Evolutionary conservation across 2,797 vertebrate genomes (phyloP).

Genomic region (Rhinella marina): DNA sequence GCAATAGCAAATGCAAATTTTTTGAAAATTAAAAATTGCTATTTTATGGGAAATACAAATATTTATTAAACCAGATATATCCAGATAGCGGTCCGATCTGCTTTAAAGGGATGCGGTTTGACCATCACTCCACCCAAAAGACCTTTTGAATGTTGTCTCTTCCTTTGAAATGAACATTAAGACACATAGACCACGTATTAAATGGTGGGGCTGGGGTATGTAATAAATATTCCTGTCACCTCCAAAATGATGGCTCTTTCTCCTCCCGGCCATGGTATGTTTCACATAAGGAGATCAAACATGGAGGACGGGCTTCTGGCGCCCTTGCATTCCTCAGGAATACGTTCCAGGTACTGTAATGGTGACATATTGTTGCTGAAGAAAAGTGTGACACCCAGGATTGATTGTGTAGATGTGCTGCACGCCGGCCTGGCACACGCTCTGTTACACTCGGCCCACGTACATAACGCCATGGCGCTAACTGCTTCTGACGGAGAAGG

Average conservation of each 20-base stretch:
- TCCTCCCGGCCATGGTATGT: constrained; percentile 40
- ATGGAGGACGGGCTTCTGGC: neutral
- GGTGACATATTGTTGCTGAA: constrained; percentile 38
- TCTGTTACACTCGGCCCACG: neutral
- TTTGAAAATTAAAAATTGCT: no score
- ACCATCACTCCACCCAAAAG: no score
- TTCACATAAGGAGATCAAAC: constrained; percentile 59
- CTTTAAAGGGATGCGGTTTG: no score
- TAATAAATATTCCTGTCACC: constrained; percentile 58
- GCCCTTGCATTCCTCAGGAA: constrained; percentile 25
- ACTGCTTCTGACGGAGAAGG: constrained; percentile 8
- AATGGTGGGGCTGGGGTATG: constrained; percentile 1
- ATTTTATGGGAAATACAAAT: no score
- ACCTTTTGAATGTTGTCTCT: constrained; percentile 21
- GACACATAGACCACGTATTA: constrained; percentile 15
- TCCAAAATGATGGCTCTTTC: constrained; percentile 20
- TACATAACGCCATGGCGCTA: constrained; percentile 15
- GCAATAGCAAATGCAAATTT: no score
- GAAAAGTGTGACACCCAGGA: constrained; percentile 45
- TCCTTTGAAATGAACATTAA: constrained; percentile 50
- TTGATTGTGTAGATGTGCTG: constrained; percentile 47
- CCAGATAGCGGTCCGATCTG: no score
- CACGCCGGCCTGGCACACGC: neutral
- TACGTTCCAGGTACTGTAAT: constrained; percentile 47
- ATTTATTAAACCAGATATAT: no score